Evolutionary conservation across 2,113 vertebrate genomes (phyloP), one percentile per base, ranked within the genome.

Genomic region (Cyprinus carpio): DNA sequence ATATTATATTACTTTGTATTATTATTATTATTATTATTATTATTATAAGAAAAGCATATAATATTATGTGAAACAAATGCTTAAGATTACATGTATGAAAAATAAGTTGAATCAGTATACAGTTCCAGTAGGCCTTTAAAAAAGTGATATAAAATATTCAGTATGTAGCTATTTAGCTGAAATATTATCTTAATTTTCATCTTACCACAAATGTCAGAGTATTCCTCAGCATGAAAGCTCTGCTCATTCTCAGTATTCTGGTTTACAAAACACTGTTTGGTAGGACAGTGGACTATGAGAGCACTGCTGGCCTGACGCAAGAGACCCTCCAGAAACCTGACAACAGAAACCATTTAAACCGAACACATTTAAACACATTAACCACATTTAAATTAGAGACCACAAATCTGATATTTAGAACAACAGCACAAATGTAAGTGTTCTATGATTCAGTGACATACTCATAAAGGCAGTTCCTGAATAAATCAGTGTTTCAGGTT

Each of bases 321-420:
- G 43, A 98, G 95, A 11, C 95, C 93, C 91, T 99, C 97, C 72
- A 99, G 91, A 92, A 94, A 98, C 98, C 97, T 99, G 84, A 77
- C 4, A 40, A 20, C 31, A 60, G 4, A 2, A 82, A 46, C 43
- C 10, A 11, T 2, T 46, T 46, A 46, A 18, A 77, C 18, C 13
- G 1, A 46, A 29, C 15, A 11, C 20, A 56, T 12, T 13, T 58
- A 23, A 25, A 29, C 60, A 62, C n/a, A 62, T 25, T 13, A 25
- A 12, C 62, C 13, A 40, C 40, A 6, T 1, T 6, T 23, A n/a
- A 74, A 25, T 4, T n/a, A n/a, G n/a, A n/a, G n/a, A n/a, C n/a
- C n/a, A n/a, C n/a, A n/a, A n/a, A n/a, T n/a, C 31, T 0, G 9
- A 71, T 34, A 29, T 2, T 23, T 2, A 64, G 11, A 64, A 43